Conservation (phyloP, 2,113 vertebrate genomes). For the Petrocephalus microphthalmus region DNA sequence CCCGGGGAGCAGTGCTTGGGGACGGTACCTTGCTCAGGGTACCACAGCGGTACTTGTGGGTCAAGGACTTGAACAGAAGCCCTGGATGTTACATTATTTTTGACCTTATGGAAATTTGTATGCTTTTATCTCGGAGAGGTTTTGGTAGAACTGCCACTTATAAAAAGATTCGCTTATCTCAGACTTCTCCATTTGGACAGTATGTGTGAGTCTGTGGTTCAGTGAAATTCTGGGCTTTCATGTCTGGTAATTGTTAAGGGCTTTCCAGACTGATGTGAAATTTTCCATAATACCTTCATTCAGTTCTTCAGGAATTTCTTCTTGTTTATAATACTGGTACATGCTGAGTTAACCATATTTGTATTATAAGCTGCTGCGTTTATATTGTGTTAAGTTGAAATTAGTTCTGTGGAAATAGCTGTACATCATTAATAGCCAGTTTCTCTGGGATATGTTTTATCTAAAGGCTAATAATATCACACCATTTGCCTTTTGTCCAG, state of each 20-base stretch:
- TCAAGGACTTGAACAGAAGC: not conserved
- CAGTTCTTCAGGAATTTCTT: not conserved
- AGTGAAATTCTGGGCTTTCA: not conserved
- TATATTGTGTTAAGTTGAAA: not conserved
- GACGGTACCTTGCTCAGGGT: too few relatives aligned
- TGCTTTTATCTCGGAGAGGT: not conserved
- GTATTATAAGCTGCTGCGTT: not conserved
- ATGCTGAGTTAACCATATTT: not conserved
- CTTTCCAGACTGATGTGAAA: not conserved
- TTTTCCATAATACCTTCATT: too few relatives aligned
- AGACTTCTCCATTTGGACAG: not conserved
- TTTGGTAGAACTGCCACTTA: not conserved
- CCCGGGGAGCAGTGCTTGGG: too few relatives aligned
- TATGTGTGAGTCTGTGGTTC: not conserved
- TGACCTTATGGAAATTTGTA: not conserved
- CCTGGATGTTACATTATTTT: not conserved
- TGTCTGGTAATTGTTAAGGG: not conserved
- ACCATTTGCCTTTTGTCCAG: not conserved
- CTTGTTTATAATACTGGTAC: not conserved
- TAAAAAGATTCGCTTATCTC: not conserved
- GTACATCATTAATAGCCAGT: not conserved
- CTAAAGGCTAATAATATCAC: not conserved
- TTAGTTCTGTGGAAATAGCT: not conserved
- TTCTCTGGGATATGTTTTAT: not conserved
- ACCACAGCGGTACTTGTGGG: too few relatives aligned